Conservation (phyloP, 2,888 invertebrate species). For the Drosophila bunnanda region DNA sequence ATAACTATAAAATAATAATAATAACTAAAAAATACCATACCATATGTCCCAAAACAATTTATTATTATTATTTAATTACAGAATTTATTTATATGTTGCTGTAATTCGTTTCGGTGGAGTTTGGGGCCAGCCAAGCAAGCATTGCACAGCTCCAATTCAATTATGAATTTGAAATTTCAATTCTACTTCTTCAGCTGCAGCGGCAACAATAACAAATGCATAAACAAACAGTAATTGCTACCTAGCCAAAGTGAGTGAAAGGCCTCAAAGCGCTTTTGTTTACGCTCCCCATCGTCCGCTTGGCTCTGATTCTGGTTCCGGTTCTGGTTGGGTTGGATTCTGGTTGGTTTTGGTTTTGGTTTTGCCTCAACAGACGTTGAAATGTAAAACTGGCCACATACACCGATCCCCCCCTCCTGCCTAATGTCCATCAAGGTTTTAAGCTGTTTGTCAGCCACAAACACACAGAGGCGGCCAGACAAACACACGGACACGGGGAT, state of each 20-base stretch:
- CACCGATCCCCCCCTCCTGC: constrained; percentile 1
- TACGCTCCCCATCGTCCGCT: constrained; percentile 36
- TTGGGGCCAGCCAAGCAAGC: constrained; percentile 51
- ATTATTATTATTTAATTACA: background rate
- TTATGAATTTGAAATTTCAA: constrained; percentile 77
- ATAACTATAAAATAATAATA: too few species aligned
- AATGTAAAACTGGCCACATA: constrained; percentile 28
- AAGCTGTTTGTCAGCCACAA: constrained; percentile 67
- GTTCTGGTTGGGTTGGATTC: constrained; percentile 1
- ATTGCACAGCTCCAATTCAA: constrained; percentile 74
- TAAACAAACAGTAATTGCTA: constrained; percentile 77
- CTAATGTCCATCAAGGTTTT: constrained; percentile 61
- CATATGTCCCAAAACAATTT: too few species aligned
- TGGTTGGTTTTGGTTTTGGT: constrained; percentile 12
- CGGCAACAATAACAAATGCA: constrained; percentile 64
- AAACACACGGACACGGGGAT: constrained; percentile 31
- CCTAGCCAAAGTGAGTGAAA: constrained; percentile 67
- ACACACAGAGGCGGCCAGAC: constrained; percentile 25
- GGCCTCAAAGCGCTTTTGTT: constrained; percentile 62
- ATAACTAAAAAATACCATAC: too few species aligned
- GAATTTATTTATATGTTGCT: background rate
- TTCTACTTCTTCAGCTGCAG: constrained; percentile 59
- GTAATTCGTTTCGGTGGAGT: constrained; percentile 51
- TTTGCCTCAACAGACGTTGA: constrained; percentile 23
- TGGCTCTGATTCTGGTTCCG: constrained; percentile 21